phyloP scores from a whole-genome alignment of 2,797 vertebrate genomes.

The Melanotaenia boesemani region DNA sequence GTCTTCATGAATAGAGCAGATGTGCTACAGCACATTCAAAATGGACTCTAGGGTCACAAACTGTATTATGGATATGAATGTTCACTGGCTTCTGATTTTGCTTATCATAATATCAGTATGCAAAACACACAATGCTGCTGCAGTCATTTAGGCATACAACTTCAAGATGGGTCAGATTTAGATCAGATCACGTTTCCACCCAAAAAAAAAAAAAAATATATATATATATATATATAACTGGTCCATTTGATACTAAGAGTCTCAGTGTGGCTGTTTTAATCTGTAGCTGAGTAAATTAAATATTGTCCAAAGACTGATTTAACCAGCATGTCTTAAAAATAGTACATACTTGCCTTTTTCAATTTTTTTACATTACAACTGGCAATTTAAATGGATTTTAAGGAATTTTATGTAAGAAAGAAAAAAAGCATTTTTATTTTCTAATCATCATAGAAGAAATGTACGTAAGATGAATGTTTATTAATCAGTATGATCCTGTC shows the following conservation, averaged over 20 bases:
- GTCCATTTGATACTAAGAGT: not conserved
- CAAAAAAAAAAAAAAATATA: too few relatives aligned
- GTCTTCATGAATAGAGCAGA: not conserved
- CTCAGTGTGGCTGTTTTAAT: not conserved
- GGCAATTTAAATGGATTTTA: too few relatives aligned
- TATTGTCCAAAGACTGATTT: not conserved
- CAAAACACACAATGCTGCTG: constrained; percentile 3
- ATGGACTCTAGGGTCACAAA: not conserved
- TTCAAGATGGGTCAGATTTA: not conserved
- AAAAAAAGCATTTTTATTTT: not conserved
- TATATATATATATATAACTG: not conserved
- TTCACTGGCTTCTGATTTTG: not conserved
- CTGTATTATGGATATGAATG: not conserved
- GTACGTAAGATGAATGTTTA: not conserved
- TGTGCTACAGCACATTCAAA: not conserved
- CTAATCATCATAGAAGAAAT: not conserved
- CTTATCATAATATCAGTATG: constrained; percentile 1
- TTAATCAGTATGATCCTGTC: not conserved
- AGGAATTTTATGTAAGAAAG: too few relatives aligned
- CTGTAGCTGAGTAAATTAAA: not conserved
- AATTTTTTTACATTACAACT: too few relatives aligned
- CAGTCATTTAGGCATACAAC: not conserved
- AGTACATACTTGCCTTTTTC: too few relatives aligned
- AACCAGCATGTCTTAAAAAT: not conserved
- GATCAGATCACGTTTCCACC: constrained; percentile 2